Conservation (phyloP, 2,113 vertebrate genomes). For the Felis catus region DNA sequence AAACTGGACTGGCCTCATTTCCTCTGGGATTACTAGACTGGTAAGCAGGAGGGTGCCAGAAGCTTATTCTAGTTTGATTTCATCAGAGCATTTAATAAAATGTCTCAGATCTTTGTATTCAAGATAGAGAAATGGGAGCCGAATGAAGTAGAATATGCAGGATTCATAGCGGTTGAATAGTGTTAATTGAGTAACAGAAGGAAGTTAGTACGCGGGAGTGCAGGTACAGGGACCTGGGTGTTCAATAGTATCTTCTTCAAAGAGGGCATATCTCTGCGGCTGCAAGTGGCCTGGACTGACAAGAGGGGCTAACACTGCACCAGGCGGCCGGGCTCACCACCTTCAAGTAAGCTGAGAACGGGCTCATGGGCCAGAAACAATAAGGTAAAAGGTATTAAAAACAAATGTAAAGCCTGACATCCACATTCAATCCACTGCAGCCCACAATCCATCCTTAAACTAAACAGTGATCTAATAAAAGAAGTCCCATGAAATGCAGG, state of each 20-base stretch:
- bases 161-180: constrained; percentile 16
- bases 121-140: neutral
- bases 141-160: neutral
- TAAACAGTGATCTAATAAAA: neutral
- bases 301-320: neutral
- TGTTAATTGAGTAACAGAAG: constrained; percentile 23
- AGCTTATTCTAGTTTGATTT: neutral
- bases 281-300: neutral
- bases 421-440: neutral
- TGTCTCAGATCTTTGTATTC: neutral
- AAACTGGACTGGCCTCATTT: neutral
- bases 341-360: neutral
- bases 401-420: neutral
- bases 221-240: neutral
- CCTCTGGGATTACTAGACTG: neutral
- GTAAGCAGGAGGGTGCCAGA: neutral
- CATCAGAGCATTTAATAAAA: constrained; percentile 14
- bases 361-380: neutral
- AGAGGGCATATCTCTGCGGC: neutral
- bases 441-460: neutral
- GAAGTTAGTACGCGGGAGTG: neutral
- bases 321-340: neutral
- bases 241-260: neutral
- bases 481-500: neutral
- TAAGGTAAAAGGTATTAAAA: neutral